A percentile compares a stretch with the other conserved stretches of the same genome.
phyloP scores from a whole-genome alignment of 1,140 invertebrate species.

The Homalodisca vitripennis region DNA sequence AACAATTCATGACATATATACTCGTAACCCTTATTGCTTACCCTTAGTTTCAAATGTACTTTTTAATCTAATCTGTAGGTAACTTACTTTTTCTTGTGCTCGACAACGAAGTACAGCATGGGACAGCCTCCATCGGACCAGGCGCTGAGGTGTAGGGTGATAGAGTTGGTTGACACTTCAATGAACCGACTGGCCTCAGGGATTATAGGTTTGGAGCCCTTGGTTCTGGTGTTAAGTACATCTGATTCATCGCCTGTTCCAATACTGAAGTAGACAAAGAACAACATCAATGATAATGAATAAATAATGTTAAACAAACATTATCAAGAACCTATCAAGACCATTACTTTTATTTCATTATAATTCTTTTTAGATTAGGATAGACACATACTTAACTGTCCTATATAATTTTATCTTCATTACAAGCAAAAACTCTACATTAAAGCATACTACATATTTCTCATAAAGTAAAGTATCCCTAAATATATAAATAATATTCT shows the following conservation, averaged over 20 bases:
- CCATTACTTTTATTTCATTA: background rate
- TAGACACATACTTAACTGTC: no score
- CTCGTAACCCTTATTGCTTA: no score
- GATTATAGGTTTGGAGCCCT: constrained; percentile 86
- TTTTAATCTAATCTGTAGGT: background rate
- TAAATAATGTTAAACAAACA: background rate
- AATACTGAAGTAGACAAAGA: constrained; percentile 62
- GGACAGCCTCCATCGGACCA: constrained; percentile 96
- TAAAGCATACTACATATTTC: no score
- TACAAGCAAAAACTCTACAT: no score
- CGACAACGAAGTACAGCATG: constrained; percentile 93
- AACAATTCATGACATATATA: no score
- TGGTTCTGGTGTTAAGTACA: constrained; percentile 80
- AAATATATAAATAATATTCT: no score
- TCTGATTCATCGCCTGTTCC: constrained; percentile 86
- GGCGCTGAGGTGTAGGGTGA: constrained; percentile 85
- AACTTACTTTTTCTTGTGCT: constrained; percentile 88
- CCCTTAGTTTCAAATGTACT: no score
- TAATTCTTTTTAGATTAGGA: no score
- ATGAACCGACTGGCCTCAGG: constrained; percentile 87
- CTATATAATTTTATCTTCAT: no score
- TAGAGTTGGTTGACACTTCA: constrained; percentile 87
- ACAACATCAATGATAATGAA: constrained; percentile 7
- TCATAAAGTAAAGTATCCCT: no score
- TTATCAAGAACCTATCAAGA: background rate